Conservation (phyloP, 1,140 invertebrate species). For the Calycopis cecrops region DNA sequence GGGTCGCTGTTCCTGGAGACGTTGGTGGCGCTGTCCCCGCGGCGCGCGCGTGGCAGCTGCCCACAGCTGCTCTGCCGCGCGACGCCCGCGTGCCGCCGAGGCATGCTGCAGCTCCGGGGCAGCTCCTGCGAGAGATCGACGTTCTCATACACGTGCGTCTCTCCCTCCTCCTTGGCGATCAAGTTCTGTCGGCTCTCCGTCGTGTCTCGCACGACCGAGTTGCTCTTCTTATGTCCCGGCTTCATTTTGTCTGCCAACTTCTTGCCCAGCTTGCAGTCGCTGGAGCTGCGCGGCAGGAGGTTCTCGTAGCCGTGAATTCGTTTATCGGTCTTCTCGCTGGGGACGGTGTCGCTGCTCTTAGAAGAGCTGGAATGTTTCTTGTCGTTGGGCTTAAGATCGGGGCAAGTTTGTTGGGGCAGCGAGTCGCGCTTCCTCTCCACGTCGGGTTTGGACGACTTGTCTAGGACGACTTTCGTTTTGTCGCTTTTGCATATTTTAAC, state of each 20-base stretch:
- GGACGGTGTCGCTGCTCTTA: constrained; percentile 33
- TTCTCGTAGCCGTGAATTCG: constrained; percentile 54
- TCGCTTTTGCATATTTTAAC: constrained; percentile 83
- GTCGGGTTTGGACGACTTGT: constrained; percentile 68
- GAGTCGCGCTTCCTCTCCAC: constrained; percentile 57
- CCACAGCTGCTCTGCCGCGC: constrained; percentile 54
- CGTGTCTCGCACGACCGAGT: constrained; percentile 62
- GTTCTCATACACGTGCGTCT: constrained; percentile 70
- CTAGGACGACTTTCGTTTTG: constrained; percentile 70
- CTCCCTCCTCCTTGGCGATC: constrained; percentile 58
- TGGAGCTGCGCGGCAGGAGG: constrained; percentile 54
- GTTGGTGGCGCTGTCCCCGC: constrained; percentile 48
- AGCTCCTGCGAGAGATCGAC: constrained; percentile 45
- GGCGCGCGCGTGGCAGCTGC: constrained; percentile 50
- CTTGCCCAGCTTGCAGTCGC: constrained; percentile 62
- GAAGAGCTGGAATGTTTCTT: constrained; percentile 44
- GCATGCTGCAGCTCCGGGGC: constrained; percentile 67
- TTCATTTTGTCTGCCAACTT: constrained; percentile 50
- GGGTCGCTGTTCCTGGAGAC: constrained; percentile 43
- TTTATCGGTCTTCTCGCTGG: constrained; percentile 30
- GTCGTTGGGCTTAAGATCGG: constrained; percentile 44
- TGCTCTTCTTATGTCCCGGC: constrained; percentile 64
- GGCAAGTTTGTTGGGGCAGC: constrained; percentile 31
- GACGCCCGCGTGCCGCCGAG: constrained; percentile 47
- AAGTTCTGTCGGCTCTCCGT: constrained; percentile 70